Evolutionary conservation across 2,888 invertebrate species (phyloP), one percentile per base, ranked within the genome.

Genomic region (Apoderus coryli): DNA sequence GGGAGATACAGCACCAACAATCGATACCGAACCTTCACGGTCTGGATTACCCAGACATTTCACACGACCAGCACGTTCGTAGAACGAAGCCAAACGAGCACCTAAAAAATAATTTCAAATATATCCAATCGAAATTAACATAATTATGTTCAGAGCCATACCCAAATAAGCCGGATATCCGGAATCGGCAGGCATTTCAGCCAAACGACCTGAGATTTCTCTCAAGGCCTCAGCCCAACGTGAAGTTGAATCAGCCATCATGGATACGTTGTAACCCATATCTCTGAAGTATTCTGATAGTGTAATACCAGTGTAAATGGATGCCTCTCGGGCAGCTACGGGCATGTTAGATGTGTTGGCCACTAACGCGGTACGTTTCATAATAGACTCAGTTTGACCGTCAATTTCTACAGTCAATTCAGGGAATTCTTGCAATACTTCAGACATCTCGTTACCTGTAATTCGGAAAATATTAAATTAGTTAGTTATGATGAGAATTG

Each of bases 341-440:
- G 98, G 98, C 98, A 99, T 99, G 84, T 99, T 99, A 42, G 96
- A 98, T 15, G 98, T 99, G 65, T 99, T 99, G 52, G 98, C 98
- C 11, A 99, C 98, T 36, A 99, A 69, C 19, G 95, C 88, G 3
- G 98, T 99, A 61, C 98, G 81, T 67, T 95, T 96, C 98, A 99
- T 99, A 63, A 99, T 99, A 45, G 95, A 93, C 58, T 96, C 98
- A 2, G 85, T 86, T 22, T 76, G 73, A 6, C 98, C 98, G 10
- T 92, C 90, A 49, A 98, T 90, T 64, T 99, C 96, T 49, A 95
- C 88, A 0, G 88, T 79, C 55, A 99, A 66, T 67, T 96, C 93
- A 35, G 98, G 98, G 75, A 98, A 98, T 67, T 98, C 98, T 42
- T 93, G 73, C 59, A 98, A 66, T 72, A 93, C 88, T 64, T 98